Evolutionary conservation across 2,797 vertebrate genomes (phyloP).

Genomic region (Micropoecilia bifurca): DNA sequence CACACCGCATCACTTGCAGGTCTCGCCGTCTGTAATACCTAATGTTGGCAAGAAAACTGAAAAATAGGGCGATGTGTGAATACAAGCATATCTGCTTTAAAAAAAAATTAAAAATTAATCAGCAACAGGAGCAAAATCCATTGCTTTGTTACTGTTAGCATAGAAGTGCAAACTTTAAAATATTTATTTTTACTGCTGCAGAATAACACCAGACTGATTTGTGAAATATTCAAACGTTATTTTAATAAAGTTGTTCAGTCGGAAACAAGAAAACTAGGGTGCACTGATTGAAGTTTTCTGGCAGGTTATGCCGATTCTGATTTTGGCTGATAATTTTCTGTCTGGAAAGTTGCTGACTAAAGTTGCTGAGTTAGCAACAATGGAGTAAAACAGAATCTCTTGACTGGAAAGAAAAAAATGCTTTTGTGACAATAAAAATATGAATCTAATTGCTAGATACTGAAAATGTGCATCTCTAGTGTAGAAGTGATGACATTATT

Average conservation of each 20-base stretch:
- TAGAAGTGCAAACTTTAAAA: background rate
- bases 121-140: background rate
- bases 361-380: no score
- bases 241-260: background rate
- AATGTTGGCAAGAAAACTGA: background rate
- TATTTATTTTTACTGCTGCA: background rate
- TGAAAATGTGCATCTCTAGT: no score
- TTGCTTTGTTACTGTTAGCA: background rate
- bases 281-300: no score
- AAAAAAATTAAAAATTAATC: background rate
- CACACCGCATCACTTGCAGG: background rate
- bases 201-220: background rate
- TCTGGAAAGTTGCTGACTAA: no score
- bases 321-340: no score
- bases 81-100: background rate
- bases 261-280: background rate
- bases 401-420: background rate
- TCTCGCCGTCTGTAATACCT: conserved; percentile 5
- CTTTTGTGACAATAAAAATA: no score
- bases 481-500: background rate
- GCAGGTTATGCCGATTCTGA: no score
- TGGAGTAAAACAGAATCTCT: no score
- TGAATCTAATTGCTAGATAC: no score
- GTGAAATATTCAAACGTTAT: no score
- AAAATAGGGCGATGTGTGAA: background rate